Base-by-base conservation (phyloP, 1,140 invertebrate species). In the Ganaspis sp. region DNA sequence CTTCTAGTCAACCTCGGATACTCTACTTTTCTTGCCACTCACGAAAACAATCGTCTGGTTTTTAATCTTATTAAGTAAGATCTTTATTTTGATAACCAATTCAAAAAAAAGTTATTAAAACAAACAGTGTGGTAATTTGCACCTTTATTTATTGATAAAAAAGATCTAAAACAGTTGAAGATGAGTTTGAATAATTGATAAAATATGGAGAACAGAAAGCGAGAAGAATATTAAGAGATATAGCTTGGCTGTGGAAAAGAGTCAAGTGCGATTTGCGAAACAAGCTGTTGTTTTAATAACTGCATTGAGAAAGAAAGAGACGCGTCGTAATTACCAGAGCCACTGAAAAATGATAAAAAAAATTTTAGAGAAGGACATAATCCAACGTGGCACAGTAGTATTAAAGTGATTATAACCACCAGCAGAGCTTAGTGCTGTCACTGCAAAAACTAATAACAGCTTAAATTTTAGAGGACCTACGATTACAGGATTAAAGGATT, bases 321-420 rank as follows among this genome's bases (percentile, higher is more conserved):
- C 53, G 53, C 53, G 21, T 21, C 17, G 53, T 54, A 54, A 54
- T 54, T 54, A 54, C 53, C 53, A 1, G 53, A 54, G 19, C 29
- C 12, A 4, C 23, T 64, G 23, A 26, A n/a, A 64, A 49, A 49
- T 49, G 2, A 49, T 17, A n/a, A 17, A 17, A 49, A 64, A 64
- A 34, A 34, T 15, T n/a, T 17, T 29, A 72, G 23, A 9, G 12
- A 23, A 45, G 40, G 19, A 49, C 70, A 26, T 77, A 77, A 77
- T 77, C 70, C 75, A 49, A 40, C 11, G 42, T 70, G 49, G 70
- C 75, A 70, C 21, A 64, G 29, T n/a, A 53, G 45, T 71, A 75
- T 70, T 76, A 71, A 29, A 72, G 71, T 26, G 75, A 76, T 70
- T 72, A 76, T 72, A 76, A 58, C 53, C 37, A 76, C 70, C 26